phyloP scores from a whole-genome alignment of 1,140 invertebrate genomes.

The Drosophila ohnishii region DNA sequence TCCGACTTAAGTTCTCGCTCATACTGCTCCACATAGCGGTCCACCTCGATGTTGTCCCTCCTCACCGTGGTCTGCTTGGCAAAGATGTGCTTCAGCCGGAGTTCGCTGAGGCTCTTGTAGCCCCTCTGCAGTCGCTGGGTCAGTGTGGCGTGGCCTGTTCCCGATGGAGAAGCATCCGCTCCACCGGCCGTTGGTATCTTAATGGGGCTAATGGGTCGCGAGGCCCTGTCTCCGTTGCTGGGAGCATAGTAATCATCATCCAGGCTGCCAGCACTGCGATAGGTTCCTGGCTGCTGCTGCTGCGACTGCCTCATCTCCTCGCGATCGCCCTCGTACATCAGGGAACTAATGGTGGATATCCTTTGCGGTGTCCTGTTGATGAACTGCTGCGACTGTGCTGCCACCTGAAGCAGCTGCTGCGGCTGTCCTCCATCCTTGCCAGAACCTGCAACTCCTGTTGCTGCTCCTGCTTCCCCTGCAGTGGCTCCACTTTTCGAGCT shows the following conservation, averaged over 20 bases:
- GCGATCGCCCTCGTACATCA: constrained; percentile 59
- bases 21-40: constrained; percentile 69
- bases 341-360: constrained; percentile 76
- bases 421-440: constrained; percentile 2
- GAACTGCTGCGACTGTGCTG: constrained; percentile 61
- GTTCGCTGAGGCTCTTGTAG: constrained; percentile 74
- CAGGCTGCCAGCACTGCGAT: constrained; percentile 72
- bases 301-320: constrained; percentile 7
- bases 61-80: constrained; percentile 68
- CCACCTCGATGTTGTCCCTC: constrained; percentile 66
- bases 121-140: constrained; percentile 65
- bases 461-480: not conserved
- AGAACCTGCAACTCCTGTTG: not conserved
- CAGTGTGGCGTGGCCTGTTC: constrained; percentile 10
- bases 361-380: constrained; percentile 73
- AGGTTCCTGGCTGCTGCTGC: constrained; percentile 43
- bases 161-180: not conserved
- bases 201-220: constrained; percentile 60
- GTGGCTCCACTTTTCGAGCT: constrained; percentile 36
- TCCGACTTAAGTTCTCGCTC: constrained; percentile 64
- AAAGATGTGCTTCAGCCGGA: constrained; percentile 74
- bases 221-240: constrained; percentile 31
- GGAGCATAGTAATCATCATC: constrained; percentile 76
- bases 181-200: constrained; percentile 27
- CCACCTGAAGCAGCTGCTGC: constrained; percentile 6